These are phyloP conservation scores for Rhinatrema bivittatum DNA, from an alignment of 2,797 vertebrate genomes.

Conservation along the genomic window DNA sequence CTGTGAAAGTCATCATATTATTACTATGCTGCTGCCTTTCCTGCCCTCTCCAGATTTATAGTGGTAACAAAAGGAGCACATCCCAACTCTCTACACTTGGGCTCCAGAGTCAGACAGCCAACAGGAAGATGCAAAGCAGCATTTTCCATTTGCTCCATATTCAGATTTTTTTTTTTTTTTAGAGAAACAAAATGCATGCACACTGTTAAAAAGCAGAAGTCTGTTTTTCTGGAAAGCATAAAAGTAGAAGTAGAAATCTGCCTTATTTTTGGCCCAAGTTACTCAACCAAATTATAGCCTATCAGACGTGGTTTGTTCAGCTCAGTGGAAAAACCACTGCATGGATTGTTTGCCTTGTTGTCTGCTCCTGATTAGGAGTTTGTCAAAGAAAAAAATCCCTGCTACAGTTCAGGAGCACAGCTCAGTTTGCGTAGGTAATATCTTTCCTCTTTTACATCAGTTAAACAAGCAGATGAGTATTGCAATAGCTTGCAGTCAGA, in stretches of 20 bases:
- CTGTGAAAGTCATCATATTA: slow-evolving; percentile 30
- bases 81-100: neutral
- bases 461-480: slow-evolving; percentile 24
- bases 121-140: slow-evolving; percentile 4
- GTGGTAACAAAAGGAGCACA: neutral
- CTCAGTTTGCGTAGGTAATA: slow-evolving; percentile 25
- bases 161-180: too few species aligned
- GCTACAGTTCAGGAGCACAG: slow-evolving; percentile 31
- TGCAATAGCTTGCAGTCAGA: too few species aligned
- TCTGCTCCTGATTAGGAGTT: slow-evolving; percentile 48
- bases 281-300: slow-evolving; percentile 63
- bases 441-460: slow-evolving; percentile 36
- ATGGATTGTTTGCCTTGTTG: slow-evolving; percentile 55
- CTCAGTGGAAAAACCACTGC: slow-evolving; percentile 50
- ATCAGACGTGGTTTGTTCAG: slow-evolving; percentile 64
- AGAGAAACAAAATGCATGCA: too few species aligned
- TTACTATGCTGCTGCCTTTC: slow-evolving; percentile 19
- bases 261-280: slow-evolving; percentile 67
- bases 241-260: too few species aligned
- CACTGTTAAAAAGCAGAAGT: slow-evolving; percentile 4
- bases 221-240: slow-evolving; percentile 59
- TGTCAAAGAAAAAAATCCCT: slow-evolving; percentile 45
- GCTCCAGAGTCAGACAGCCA: neutral
- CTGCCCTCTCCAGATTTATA: slow-evolving; percentile 2
- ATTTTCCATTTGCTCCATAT: slow-evolving; percentile 19